Evolutionary conservation across 2,888 invertebrate genomes (phyloP).

Genomic region (Megaustenia siamemsis): DNA sequence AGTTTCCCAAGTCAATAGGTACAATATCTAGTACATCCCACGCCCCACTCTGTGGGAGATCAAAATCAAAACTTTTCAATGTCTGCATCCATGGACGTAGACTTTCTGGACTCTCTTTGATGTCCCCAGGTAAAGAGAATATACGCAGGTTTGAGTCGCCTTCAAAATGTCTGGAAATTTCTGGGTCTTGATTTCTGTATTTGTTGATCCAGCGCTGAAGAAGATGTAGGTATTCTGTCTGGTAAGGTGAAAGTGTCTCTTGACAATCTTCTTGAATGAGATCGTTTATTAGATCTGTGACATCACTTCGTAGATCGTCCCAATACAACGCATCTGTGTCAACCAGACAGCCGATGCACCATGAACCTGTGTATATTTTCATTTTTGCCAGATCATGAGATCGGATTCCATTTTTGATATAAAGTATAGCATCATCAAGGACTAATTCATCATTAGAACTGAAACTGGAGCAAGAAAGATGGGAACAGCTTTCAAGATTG

Average conservation of each 20-base stretch:
- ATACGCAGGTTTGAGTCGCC: slow-evolving; percentile 61
- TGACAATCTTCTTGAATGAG: slow-evolving; percentile 33
- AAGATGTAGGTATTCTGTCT: slow-evolving; percentile 59
- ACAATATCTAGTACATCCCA: slow-evolving; percentile 52
- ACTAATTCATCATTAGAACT: not conserved
- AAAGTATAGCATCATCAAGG: not conserved
- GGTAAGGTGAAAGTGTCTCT: slow-evolving; percentile 40
- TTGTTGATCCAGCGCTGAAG: slow-evolving; percentile 61
- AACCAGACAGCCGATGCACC: slow-evolving; percentile 31
- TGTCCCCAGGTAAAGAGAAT: slow-evolving; percentile 62
- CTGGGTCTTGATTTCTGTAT: slow-evolving; percentile 55
- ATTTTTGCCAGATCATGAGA: slow-evolving; percentile 8
- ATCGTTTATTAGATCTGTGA: slow-evolving; percentile 51
- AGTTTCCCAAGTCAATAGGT: slow-evolving; percentile 30
- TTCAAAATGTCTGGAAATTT: not conserved
- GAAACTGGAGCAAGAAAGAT: not conserved
- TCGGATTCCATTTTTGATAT: not conserved
- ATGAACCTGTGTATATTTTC: not conserved
- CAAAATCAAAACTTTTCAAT: slow-evolving; percentile 63
- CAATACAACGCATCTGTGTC: slow-evolving; percentile 39
- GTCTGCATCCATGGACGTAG: slow-evolving; percentile 62
- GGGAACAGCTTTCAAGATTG: not conserved
- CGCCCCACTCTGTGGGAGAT: slow-evolving; percentile 61
- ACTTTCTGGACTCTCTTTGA: slow-evolving; percentile 44
- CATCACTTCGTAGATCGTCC: slow-evolving; percentile 53